Evolutionary conservation across 2,888 invertebrate genomes (phyloP).

Genomic region (Ryuthela nishihirai): DNA sequence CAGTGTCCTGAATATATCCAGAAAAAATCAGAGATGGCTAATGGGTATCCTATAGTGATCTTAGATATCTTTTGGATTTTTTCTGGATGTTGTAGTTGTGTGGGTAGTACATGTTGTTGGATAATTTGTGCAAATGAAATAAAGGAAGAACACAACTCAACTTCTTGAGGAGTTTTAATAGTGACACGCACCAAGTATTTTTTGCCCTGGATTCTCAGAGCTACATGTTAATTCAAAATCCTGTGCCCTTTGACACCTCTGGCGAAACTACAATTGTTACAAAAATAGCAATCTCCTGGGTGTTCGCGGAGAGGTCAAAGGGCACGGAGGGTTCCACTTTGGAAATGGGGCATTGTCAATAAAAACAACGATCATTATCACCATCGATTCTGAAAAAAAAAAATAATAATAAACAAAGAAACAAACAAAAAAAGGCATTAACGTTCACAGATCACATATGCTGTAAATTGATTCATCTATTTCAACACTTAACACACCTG

Average conservation of each 20-base stretch:
- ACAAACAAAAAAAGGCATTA: slow-evolving; percentile 23
- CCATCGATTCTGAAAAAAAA: too few species aligned
- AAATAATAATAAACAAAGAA: slow-evolving; percentile 22
- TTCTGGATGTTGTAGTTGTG: not conserved
- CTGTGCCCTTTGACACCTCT: slow-evolving; percentile 28
- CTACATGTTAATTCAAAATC: slow-evolving; percentile 10
- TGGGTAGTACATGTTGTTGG: not conserved
- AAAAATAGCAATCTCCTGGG: slow-evolving; percentile 40
- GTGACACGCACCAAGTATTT: slow-evolving; percentile 38
- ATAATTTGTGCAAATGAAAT: slow-evolving; percentile 10
- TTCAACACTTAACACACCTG: slow-evolving; percentile 35
- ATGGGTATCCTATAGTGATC: not conserved
- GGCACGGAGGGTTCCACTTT: slow-evolving; percentile 1
- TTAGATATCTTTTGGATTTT: not conserved
- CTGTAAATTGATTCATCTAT: slow-evolving; percentile 22
- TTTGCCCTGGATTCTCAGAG: slow-evolving; percentile 14
- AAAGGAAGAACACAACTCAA: not conserved
- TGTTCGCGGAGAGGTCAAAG: slow-evolving; percentile 26
- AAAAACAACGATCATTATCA: slow-evolving; percentile 33
- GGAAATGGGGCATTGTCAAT: slow-evolving; percentile 7
- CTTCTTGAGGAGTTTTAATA: slow-evolving; percentile 38
- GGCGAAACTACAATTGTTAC: slow-evolving; percentile 40
- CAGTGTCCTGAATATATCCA: not conserved
- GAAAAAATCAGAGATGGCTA: not conserved
- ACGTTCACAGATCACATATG: slow-evolving; percentile 24